Conservation (phyloP, 2,797 vertebrate species). For the Odontamblyopus lacepedii region DNA sequence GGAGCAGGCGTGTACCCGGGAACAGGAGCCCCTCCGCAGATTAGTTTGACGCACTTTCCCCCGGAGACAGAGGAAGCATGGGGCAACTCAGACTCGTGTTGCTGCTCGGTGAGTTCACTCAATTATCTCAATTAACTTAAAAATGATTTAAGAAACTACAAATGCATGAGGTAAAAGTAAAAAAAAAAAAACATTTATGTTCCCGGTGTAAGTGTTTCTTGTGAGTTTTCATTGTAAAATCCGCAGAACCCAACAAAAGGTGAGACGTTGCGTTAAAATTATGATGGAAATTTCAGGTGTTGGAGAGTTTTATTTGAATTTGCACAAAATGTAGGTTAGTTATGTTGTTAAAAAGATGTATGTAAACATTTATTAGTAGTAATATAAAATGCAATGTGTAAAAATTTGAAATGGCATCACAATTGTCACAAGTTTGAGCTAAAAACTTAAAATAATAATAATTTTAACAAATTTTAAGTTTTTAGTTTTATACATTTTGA, state of each 20-base stretch:
- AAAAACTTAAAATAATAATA: no score
- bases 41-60: background rate
- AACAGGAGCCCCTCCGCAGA: background rate
- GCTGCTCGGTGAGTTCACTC: conserved; percentile 42
- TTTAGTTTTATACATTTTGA: no score
- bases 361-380: no score
- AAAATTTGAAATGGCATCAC: no score
- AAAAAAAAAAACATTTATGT: background rate
- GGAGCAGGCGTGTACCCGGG: background rate
- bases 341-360: background rate
- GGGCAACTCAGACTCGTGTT: conserved; percentile 13
- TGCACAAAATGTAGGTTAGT: background rate
- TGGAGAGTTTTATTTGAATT: background rate
- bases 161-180: background rate
- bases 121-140: background rate
- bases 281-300: background rate
- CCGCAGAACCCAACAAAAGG: background rate
- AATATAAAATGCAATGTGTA: no score
- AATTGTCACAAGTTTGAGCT: no score
- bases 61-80: conserved; percentile 19
- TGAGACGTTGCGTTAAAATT: background rate
- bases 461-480: no score
- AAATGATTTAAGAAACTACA: background rate
- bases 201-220: background rate
- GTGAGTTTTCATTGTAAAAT: background rate